These are phyloP conservation scores for Parnassius smintheus DNA, from an alignment of 2,888 invertebrate species.

Conservation along the genomic window DNA sequence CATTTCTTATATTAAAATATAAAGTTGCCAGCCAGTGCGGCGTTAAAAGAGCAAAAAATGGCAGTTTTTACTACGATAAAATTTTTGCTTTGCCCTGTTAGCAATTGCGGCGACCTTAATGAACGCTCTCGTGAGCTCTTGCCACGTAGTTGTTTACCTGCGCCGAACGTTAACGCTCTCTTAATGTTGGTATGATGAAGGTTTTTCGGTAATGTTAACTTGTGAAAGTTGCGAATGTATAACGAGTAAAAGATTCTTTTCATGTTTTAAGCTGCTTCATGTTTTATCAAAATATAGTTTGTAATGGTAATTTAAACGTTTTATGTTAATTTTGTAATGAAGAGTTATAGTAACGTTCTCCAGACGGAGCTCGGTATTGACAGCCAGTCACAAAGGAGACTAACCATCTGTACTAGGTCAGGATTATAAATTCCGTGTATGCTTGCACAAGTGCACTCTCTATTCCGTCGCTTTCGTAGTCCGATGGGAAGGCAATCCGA, in stretches of 20 bases:
- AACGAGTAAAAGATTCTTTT: slow-evolving; percentile 1
- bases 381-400: too few relatives aligned
- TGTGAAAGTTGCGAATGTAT: slow-evolving; percentile 11
- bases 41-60: slow-evolving; percentile 36
- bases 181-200: slow-evolving; percentile 6
- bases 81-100: slow-evolving; percentile 40
- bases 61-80: slow-evolving; percentile 45
- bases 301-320: not conserved
- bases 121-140: slow-evolving; percentile 51
- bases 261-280: slow-evolving; percentile 8
- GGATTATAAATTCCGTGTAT: too few relatives aligned
- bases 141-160: slow-evolving; percentile 35
- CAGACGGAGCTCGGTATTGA: too few relatives aligned
- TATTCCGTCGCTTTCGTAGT: too few relatives aligned
- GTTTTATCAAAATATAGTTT: not conserved
- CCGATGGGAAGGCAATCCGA: too few relatives aligned
- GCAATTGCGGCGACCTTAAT: slow-evolving; percentile 56
- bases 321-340: not conserved
- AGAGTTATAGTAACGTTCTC: too few relatives aligned
- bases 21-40: slow-evolving; percentile 34
- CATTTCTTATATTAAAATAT: slow-evolving; percentile 27
- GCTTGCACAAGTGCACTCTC: too few relatives aligned
- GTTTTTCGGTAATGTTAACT: slow-evolving; percentile 5
- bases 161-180: slow-evolving; percentile 45
- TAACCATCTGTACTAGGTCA: too few relatives aligned